These are phyloP conservation scores for Drosophila parthenogenetica DNA, from an alignment of 2,888 invertebrate genomes.

Conservation along the genomic window DNA sequence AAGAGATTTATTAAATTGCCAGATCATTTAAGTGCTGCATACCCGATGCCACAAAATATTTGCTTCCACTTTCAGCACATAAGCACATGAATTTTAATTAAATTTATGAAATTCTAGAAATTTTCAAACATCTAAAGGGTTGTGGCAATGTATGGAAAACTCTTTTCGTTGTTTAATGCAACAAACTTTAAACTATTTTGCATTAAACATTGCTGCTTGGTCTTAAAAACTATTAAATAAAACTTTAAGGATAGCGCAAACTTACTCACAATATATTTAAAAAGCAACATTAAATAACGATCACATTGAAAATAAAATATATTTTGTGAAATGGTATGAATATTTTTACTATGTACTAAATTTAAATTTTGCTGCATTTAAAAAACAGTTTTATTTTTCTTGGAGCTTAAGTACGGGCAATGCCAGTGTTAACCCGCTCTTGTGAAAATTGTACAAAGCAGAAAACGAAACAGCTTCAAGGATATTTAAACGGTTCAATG, in stretches of 20 bases:
- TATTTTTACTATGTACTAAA: too few relatives aligned
- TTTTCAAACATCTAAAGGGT: not conserved
- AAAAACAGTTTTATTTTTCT: not conserved
- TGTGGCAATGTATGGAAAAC: not conserved
- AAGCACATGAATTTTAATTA: not conserved
- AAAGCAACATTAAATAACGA: too few relatives aligned
- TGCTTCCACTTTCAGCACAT: not conserved
- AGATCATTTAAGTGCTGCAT: slow-evolving; percentile 6
- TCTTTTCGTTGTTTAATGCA: not conserved
- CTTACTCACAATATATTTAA: too few relatives aligned
- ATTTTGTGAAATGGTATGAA: too few relatives aligned
- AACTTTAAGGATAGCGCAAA: too few relatives aligned
- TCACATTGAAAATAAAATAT: too few relatives aligned
- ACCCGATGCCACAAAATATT: not conserved
- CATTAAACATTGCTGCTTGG: not conserved
- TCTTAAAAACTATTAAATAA: too few relatives aligned
- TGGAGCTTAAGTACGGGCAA: not conserved
- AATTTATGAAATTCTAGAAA: not conserved
- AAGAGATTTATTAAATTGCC: slow-evolving; percentile 25
- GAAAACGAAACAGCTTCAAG: slow-evolving; percentile 24
- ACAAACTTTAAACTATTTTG: not conserved
- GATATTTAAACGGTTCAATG: slow-evolving; percentile 43
- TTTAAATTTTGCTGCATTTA: not conserved
- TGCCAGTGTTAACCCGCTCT: not conserved
- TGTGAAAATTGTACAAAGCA: not conserved